Base-by-base conservation (phyloP, 2,888 invertebrate species). In the Caenorhabditis sp. region DNA sequence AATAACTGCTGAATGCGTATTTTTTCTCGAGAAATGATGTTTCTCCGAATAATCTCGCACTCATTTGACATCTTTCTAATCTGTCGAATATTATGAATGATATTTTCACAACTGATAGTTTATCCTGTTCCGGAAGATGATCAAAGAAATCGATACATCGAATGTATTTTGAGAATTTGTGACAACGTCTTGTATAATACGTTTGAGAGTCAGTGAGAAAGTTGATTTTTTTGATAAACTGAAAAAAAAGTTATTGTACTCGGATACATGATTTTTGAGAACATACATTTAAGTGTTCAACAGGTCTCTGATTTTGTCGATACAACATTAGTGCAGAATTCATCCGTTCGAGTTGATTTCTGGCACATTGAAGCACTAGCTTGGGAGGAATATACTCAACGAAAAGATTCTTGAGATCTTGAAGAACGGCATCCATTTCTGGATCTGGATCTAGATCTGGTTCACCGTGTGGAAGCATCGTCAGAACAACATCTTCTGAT, bases 21-120 rank as follows among this genome's bases (percentile, higher is more conserved):
- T 70, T 70, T 66, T 70, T 36, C 57, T 63, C 66, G 21, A 63
- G 63, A 49, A 59, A 57, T 25, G 59, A 54, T n/a, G 54, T 31
- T 49, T 70, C 63, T 10, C 66, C 70, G 36, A 67, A 70, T 1
- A 67, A 1, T 59, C 66, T 66, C 0, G 38, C 38, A 23, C 66
- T 66, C 63, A 70, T 70, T 59, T 70, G 66, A 23, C 53, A 62
- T 65, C 70, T 65, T 62, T 70, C 70, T 17, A 70, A 49, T 14
- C 62, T 26, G 31, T 70, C 66, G 21, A 70, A 70, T 14, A 54
- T 31, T 25, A 63, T 63, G 53, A 70, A 67, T 23, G 66, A 70
- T 50, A 66, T 36, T 66, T 67, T 70, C 0, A 70, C 66, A 57
- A 57, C 57, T 26, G 52, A 59, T 31, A 70, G 62, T 67, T 70